phyloP scores from a whole-genome alignment of 2,888 invertebrate genomes.

The Ypsolopha scabrella region DNA sequence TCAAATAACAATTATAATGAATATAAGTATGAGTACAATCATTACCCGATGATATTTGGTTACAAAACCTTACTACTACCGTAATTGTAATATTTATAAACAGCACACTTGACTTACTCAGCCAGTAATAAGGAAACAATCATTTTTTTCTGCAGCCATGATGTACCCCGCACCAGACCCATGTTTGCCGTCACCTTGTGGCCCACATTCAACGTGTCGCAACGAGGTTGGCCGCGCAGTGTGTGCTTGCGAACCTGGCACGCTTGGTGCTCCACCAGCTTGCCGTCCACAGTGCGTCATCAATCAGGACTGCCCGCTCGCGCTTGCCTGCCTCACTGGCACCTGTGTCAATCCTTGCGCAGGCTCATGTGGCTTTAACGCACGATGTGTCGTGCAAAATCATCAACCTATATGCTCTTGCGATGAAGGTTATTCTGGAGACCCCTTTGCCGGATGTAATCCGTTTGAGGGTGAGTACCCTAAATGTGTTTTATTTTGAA shows the following conservation, averaged over 20 bases:
- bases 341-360: slow-evolving; percentile 82
- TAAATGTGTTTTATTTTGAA: background rate
- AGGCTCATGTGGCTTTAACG: slow-evolving; percentile 82
- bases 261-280: slow-evolving; percentile 83
- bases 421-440: slow-evolving; percentile 79
- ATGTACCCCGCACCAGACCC: slow-evolving; percentile 59
- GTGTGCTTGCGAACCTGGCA: slow-evolving; percentile 79
- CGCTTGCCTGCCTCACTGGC: slow-evolving; percentile 77
- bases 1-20: too few species aligned
- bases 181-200: slow-evolving; percentile 78
- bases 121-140: too few species aligned
- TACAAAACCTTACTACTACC: too few species aligned
- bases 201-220: slow-evolving; percentile 74
- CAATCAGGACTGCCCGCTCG: slow-evolving; percentile 82
- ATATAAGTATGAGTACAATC: too few species aligned
- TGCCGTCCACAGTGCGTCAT: slow-evolving; percentile 84
- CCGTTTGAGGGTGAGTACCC: slow-evolving; percentile 64
- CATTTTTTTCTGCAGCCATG: background rate
- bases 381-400: slow-evolving; percentile 79
- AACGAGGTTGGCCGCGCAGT: slow-evolving; percentile 75
- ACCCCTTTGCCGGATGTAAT: slow-evolving; percentile 83
- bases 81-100: too few species aligned
- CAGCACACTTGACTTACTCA: too few species aligned
- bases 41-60: too few species aligned
- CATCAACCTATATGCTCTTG: slow-evolving; percentile 84